Conservation (phyloP, 37 sponge, comb jelly and placozoan genomes). For the Diacarnus erythraeanus region DNA sequence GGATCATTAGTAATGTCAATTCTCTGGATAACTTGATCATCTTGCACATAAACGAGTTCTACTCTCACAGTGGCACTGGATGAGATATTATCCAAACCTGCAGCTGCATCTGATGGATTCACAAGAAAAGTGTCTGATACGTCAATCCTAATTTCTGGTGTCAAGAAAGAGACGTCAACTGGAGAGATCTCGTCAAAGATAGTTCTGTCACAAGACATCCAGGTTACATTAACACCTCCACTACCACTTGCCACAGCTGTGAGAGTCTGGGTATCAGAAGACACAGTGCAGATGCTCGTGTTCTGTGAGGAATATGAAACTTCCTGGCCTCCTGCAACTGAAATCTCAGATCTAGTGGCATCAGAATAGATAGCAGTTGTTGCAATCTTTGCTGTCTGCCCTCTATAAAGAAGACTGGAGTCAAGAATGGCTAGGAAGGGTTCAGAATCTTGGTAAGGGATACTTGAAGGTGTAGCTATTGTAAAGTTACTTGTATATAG, state of each 20-base stretch:
- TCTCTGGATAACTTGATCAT: not conserved
- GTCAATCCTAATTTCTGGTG: conserved; percentile 11
- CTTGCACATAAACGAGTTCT: conserved; percentile 8
- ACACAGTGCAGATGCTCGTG: conserved; percentile 5
- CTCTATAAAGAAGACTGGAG: conserved; percentile 8
- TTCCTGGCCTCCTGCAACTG: not conserved
- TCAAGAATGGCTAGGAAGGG: conserved; percentile 55
- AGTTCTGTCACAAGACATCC: conserved; percentile 18
- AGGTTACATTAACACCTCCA: conserved; percentile 39
- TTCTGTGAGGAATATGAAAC: conserved; percentile 29
- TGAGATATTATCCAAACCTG: conserved; percentile 4
- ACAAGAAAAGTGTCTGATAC: conserved; percentile 10
- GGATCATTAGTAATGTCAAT: conserved; percentile 27
- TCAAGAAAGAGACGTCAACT: conserved; percentile 20
- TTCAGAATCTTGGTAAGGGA: conserved; percentile 16
- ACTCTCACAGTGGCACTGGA: conserved; percentile 14
- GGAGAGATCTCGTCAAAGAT: not conserved
- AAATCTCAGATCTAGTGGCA: conserved; percentile 21
- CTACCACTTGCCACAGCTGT: conserved; percentile 27
- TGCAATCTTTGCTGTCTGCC: conserved; percentile 35
- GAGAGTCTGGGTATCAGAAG: not conserved
- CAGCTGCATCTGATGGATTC: conserved; percentile 29
- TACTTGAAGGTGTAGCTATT: not conserved
- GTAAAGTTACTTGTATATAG: conserved; percentile 10
- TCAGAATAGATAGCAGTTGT: conserved; percentile 51